Evolutionary conservation across 2,888 invertebrate species (phyloP), one percentile per base, ranked within the genome.

Genomic region (Tridacna crocea): DNA sequence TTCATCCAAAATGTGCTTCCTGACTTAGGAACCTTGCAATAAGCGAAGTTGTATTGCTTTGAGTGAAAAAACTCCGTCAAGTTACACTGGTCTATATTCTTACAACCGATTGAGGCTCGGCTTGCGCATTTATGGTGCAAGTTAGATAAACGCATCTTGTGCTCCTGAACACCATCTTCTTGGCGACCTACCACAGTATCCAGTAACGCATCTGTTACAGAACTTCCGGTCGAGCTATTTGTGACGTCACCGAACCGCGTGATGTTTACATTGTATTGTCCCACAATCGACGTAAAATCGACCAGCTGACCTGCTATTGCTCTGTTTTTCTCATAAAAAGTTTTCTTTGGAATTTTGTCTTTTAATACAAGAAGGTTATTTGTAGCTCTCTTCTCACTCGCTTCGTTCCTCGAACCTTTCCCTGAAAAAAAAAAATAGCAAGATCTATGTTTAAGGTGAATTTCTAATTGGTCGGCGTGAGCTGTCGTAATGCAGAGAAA

Each of bases 1-100:
- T 83, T 80, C 85, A 85, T 85, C 85, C 85, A 85, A 74, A 85
- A 85, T 10, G 85, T 85, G 65, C 85, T 85, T 0, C 83, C 85
- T 4, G 85, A 85, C 47, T 85, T 85, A 0, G 85, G 85, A 11
- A 85, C 85, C 55, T 85, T 85, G 55, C 85, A 85, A 68, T 85
- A 85, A 0, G 85, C 85, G 66, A 85, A 85, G n/a, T 81, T 72
- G 48, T 83, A 79, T 22, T 76, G 51, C 12, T 27, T 65, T 4
- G 77, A 77, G 48, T 77, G 80, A 70, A 47, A 85, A 55, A 85
- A 79, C 6, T 81, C 77, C 4, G 81, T 83, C 17, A 85, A 65
- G 55, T 85, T 85, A 70, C 70, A 70, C 13, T 51, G 48, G 13
- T 51, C 22, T 58, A 58, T 79, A 36, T 82, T 76, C 15, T 72